These are phyloP conservation scores for Anticlea derivata DNA, from an alignment of 2,888 invertebrate species.

Conservation along the genomic window DNA sequence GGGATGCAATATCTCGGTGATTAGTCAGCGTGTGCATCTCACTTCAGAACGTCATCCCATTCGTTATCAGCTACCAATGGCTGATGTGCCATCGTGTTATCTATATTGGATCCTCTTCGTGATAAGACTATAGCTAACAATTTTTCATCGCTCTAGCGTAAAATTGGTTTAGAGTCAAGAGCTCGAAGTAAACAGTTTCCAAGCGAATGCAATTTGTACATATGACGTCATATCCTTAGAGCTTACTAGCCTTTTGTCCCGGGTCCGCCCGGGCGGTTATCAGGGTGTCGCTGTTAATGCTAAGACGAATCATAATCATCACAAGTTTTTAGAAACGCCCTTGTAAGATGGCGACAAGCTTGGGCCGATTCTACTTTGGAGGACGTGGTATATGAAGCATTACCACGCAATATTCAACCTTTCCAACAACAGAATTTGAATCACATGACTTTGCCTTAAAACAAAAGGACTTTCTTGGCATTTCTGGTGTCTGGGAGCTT, in stretches of 20 bases:
- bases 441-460: neutral
- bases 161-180: conserved; percentile 23
- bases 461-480: neutral
- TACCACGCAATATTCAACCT: conserved; percentile 19
- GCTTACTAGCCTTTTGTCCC: conserved; percentile 83
- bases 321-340: conserved; percentile 57
- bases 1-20: no score
- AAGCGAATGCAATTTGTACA: conserved; percentile 62
- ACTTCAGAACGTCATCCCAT: no score
- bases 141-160: neutral
- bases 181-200: conserved; percentile 47
- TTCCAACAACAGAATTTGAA: neutral
- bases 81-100: no score
- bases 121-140: no score
- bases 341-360: conserved; percentile 24
- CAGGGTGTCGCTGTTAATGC: conserved; percentile 82
- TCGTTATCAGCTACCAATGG: no score
- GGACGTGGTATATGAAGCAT: conserved; percentile 2
- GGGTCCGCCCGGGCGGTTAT: conserved; percentile 77
- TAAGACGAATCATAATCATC: conserved; percentile 75
- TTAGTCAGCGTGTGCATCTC: no score
- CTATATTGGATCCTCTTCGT: no score
- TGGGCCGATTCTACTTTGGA: conserved; percentile 20
- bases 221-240: conserved; percentile 82
- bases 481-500: neutral